Base-by-base conservation (phyloP, 2,797 vertebrate genomes). In the Falco concolor region DNA sequence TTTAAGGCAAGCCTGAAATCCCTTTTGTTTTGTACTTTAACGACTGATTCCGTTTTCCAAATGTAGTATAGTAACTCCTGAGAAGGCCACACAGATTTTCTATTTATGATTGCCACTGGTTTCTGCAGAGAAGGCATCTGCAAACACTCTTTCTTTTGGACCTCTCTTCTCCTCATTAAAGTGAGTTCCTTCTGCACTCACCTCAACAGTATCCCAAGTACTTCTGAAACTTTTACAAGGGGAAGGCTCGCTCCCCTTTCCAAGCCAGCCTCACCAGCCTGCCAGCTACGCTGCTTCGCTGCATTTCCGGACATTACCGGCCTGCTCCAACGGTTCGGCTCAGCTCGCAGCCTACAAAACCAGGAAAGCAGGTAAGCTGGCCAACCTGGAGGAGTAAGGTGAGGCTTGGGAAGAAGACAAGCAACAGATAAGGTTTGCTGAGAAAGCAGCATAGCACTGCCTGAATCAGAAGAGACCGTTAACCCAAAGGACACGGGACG, bases 1-100 rank as follows among this genome's bases (percentile, higher is more conserved):
- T 90, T 90, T 83, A 84, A 88, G 96, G 67, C 64, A 75, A 65
- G 63, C 49, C 63, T 63, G 78, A 94, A 95, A 94, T 88, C 70
- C 76, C 36, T 92, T 92, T 84, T 86, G 61, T 86, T 87, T 79
- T 13, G 1, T 42, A 73, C 63, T 90, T 87, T 52, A 45, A 90
- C 87, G 84, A 56, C 60, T 28, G 40, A 72, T 30, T 89, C 77
- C 76, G 19, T 5, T 79, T 84, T 90, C 87, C 49, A 61, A 44
- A 95, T 93, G 87, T 49, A 88, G 50, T 3, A 24, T 40, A 84
- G 54, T 11, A 82, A 64, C 83, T 80, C 83, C 87, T 80, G 68
- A 73, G 79, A 92, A 63, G 57, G 70, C 75, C 21, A 27, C 21
- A 27, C 72, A 49, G 45, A 73, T 94, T 89, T 90, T 92, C 76